A percentile compares a stretch with the other conserved stretches of the same genome.
Evolutionary conservation across 2,113 vertebrate genomes (phyloP).

Genomic region (Leptobrachium ailaonicum): DNA sequence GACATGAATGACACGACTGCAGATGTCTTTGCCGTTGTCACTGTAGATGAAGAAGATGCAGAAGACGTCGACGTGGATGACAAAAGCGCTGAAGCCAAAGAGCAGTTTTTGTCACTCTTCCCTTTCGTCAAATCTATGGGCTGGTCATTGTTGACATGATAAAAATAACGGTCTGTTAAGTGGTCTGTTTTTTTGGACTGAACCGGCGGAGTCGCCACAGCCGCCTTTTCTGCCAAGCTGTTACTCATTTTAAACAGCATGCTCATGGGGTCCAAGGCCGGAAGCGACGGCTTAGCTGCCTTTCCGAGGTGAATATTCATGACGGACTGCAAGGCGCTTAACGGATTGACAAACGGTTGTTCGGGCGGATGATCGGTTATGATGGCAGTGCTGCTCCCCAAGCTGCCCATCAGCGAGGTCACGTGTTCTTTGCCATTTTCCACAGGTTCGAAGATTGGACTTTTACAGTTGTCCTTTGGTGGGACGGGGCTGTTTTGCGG

Average conservation of each 20-base stretch:
- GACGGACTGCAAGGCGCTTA: conserved; percentile 97
- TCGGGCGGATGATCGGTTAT: conserved; percentile 96
- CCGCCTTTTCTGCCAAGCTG: conserved; percentile 95
- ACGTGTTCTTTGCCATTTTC: conserved; percentile 85
- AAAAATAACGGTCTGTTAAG: conserved; percentile 92
- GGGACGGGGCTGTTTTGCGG: conserved; percentile 76
- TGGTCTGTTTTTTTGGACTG: conserved; percentile 91
- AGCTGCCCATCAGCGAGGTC: conserved; percentile 71
- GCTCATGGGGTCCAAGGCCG: conserved; percentile 95
- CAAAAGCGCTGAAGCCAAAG: conserved; percentile 84
- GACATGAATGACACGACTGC: conserved; percentile 96
- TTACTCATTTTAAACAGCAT: conserved; percentile 99
- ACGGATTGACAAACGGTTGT: conserved; percentile 95
- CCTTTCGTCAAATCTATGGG: conserved; percentile 98
- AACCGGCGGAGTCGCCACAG: conserved; percentile 86
- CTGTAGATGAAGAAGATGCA: conserved; percentile 84
- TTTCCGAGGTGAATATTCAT: conserved; percentile 98
- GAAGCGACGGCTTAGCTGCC: conserved; percentile 93
- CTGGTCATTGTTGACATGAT: conserved; percentile 92
- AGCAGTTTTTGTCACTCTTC: conserved; percentile 86
- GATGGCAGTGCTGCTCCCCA: conserved; percentile 90
- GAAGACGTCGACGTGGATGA: conserved; percentile 87
- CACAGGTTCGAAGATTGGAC: conserved; percentile 70
- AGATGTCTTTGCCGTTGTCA: conserved; percentile 91
- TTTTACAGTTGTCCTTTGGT: conserved; percentile 75